A percentile compares a stretch with the other conserved stretches of the same genome.
Conservation (phyloP, 2,888 invertebrate species). For the Hirtodrosophila histrioides region DNA sequence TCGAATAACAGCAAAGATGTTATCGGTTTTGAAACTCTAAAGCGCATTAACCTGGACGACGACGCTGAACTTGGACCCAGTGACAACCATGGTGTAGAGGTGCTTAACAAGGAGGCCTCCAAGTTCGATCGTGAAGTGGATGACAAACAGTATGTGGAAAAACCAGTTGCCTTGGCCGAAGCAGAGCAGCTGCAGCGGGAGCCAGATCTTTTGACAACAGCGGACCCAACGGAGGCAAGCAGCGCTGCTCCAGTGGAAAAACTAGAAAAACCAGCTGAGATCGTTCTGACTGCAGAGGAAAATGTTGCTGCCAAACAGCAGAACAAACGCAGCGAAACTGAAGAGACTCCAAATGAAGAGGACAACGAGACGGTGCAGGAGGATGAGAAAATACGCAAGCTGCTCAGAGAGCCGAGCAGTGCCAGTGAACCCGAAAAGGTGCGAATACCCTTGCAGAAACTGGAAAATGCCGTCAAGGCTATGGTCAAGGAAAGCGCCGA, state of each 20-base stretch:
- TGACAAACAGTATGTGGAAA: constrained; percentile 84
- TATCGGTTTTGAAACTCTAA: constrained; percentile 83
- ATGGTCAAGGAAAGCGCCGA: constrained; percentile 62
- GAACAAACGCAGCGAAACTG: constrained; percentile 73
- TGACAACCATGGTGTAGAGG: constrained; percentile 75
- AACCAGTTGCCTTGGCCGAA: constrained; percentile 82
- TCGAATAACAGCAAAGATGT: constrained; percentile 83
- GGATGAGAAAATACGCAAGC: constrained; percentile 86
- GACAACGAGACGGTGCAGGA: constrained; percentile 84
- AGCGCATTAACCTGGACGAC: constrained; percentile 78
- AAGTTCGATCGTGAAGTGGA: constrained; percentile 84
- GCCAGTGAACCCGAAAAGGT: constrained; percentile 85
- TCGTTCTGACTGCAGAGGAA: constrained; percentile 45
- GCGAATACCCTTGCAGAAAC: constrained; percentile 85
- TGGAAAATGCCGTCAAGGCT: constrained; percentile 82
- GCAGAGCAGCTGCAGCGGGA: constrained; percentile 61
- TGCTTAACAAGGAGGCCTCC: constrained; percentile 80
- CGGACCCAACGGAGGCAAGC: constrained; percentile 49
- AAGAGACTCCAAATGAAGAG: constrained; percentile 70
- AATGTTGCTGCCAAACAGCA: constrained; percentile 70
- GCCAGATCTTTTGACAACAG: constrained; percentile 43
- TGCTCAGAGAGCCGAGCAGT: constrained; percentile 83
- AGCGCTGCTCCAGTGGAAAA: constrained; percentile 69
- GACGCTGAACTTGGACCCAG: constrained; percentile 42
- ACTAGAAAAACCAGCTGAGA: constrained; percentile 67